Percentiles rank a stretch among this genome's conserved stretches.
These are phyloP conservation scores for Hyposoter dolosus DNA, from an alignment of 2,888 invertebrate genomes.

Conservation along the genomic window DNA sequence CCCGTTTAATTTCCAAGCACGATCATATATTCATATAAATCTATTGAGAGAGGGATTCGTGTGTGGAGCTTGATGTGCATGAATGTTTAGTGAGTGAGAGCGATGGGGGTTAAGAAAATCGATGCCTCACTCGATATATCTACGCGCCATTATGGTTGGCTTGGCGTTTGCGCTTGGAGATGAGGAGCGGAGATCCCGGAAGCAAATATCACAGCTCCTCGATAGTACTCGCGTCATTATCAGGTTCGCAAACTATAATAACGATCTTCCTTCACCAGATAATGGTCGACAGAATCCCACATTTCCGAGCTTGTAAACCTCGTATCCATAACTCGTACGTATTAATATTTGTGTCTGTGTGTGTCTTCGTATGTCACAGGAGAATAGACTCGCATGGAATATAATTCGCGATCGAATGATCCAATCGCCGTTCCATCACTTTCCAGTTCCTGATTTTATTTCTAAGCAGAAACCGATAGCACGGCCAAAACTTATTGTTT, in stretches of 20 bases:
- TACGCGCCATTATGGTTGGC: slow-evolving; percentile 53
- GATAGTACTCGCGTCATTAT: slow-evolving; percentile 55
- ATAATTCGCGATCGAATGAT: slow-evolving; percentile 59
- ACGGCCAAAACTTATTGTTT: background rate
- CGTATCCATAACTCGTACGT: background rate
- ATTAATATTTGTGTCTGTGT: background rate
- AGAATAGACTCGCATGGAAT: slow-evolving; percentile 3
- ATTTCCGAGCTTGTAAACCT: slow-evolving; percentile 61
- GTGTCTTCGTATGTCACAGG: background rate
- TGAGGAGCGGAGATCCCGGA: slow-evolving; percentile 12
- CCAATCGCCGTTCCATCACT: slow-evolving; percentile 58
- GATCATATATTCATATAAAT: slow-evolving; percentile 1
- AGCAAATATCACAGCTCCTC: slow-evolving; percentile 34
- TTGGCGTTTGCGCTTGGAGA: slow-evolving; percentile 49
- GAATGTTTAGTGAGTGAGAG: slow-evolving; percentile 5
- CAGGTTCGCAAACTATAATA: slow-evolving; percentile 56
- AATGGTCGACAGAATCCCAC: slow-evolving; percentile 53
- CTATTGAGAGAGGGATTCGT: slow-evolving; percentile 2
- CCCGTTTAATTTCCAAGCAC: slow-evolving; percentile 39
- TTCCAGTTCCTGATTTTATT: slow-evolving; percentile 62
- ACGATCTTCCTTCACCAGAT: slow-evolving; percentile 59
- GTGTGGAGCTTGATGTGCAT: background rate
- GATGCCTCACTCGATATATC: slow-evolving; percentile 58
- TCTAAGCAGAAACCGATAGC: slow-evolving; percentile 4
- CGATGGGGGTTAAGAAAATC: slow-evolving; percentile 54